These are phyloP conservation scores for Austrofundulus limnaeus DNA, from an alignment of 2,113 vertebrate genomes.

Conservation along the genomic window DNA sequence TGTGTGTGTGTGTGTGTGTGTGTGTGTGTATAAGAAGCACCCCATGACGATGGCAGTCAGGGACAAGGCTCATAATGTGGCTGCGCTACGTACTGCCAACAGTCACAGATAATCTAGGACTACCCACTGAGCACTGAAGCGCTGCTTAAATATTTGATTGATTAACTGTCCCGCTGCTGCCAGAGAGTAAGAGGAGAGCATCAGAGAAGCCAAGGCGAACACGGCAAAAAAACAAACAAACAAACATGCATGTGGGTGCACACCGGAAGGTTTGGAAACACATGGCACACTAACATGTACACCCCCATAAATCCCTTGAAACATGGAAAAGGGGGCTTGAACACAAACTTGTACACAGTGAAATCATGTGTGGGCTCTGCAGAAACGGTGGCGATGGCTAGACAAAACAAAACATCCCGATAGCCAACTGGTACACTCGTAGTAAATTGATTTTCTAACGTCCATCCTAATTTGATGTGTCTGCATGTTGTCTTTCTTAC, in stretches of 20 bases:
- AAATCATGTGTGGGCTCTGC: conserved; percentile 50
- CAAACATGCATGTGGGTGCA: conserved; percentile 64
- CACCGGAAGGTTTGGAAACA: conserved; percentile 67
- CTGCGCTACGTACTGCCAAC: conserved; percentile 71
- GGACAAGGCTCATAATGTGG: conserved; percentile 74
- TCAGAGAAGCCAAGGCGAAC: conserved; percentile 59
- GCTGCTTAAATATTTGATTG: conserved; percentile 85
- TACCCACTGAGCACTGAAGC: conserved; percentile 78
- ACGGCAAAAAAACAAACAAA: conserved; percentile 58
- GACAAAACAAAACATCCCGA: conserved; percentile 37
- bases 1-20: too few species aligned
- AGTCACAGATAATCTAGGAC: conserved; percentile 76
- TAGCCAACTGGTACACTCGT: conserved; percentile 42
- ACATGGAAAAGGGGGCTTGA: conserved; percentile 59
- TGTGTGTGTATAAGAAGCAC: conserved; percentile 33
- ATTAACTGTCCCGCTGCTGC: conserved; percentile 79
- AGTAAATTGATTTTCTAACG: conserved; percentile 32
- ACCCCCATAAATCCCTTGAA: conserved; percentile 62
- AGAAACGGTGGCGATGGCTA: conserved; percentile 48
- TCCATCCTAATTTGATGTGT: conserved; percentile 33
- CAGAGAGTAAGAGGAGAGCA: conserved; percentile 71
- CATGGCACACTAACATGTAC: conserved; percentile 63
- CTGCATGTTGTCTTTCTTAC: not conserved
- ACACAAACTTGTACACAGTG: conserved; percentile 56
- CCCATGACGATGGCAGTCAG: conserved; percentile 66